Evolutionary conservation across 1,140 invertebrate genomes (phyloP).

Genomic region (Meteorus sp.): DNA sequence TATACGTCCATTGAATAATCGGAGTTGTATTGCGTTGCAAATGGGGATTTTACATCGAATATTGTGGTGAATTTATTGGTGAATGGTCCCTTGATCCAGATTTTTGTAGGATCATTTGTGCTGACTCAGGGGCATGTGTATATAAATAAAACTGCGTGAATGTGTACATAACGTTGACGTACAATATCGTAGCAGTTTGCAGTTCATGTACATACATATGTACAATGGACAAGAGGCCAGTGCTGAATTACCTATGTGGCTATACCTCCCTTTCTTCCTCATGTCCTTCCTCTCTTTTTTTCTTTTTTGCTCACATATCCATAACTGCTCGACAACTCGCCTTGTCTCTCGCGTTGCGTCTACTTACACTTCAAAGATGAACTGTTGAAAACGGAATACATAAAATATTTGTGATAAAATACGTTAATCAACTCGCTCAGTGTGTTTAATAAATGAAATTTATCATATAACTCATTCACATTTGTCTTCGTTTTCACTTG

Average conservation of each 20-base stretch:
- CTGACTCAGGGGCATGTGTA: slow-evolving; percentile 43
- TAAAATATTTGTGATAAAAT: no score
- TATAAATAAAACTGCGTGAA: slow-evolving; percentile 32
- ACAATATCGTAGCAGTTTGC: no score
- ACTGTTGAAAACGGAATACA: no score
- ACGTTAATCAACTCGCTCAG: no score
- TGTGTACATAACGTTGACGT: no score
- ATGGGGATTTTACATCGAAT: not conserved
- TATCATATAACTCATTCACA: no score
- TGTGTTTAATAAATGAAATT: no score
- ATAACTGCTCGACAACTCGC: not conserved
- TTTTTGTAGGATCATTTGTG: slow-evolving; percentile 47
- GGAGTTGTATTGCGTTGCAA: not conserved
- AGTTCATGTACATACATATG: not conserved
- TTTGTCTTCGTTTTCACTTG: no score
- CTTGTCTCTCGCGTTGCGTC: slow-evolving; percentile 1
- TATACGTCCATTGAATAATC: no score
- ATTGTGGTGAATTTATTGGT: slow-evolving; percentile 32
- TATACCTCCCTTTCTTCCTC: no score
- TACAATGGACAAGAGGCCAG: not conserved
- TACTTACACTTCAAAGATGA: not conserved
- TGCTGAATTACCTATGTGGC: not conserved
- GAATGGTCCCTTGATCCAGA: slow-evolving; percentile 47
- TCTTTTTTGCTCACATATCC: not conserved
- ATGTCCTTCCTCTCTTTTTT: not conserved